Percentiles rank a stretch among this genome's conserved stretches.
Conservation (phyloP, 2,113 vertebrate genomes). For the Hymenochirus boettgeri region DNA sequence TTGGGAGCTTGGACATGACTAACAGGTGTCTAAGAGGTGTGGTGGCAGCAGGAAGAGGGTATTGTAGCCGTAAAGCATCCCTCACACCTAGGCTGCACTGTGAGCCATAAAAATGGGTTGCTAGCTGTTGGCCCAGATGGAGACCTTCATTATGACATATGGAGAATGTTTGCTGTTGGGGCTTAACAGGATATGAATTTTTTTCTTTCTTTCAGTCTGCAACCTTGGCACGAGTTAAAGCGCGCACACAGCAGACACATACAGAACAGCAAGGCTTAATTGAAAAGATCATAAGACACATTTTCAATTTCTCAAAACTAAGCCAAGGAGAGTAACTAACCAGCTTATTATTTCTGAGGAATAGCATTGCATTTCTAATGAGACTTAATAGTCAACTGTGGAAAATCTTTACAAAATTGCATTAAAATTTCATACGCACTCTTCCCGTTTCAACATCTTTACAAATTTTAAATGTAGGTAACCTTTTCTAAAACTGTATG, state of each 20-base stretch:
- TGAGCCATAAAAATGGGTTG: conserved; percentile 9
- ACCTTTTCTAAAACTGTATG: too few relatives aligned
- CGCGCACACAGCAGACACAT: conserved; percentile 15
- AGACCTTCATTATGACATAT: conserved; percentile 44
- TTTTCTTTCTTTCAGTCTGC: conserved; percentile 39
- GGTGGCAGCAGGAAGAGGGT: conserved; percentile 49
- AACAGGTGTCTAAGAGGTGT: conserved; percentile 62
- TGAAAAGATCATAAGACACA: conserved; percentile 30
- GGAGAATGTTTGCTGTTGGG: conserved; percentile 50
- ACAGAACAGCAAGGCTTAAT: conserved; percentile 29
- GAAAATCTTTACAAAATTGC: too few relatives aligned
- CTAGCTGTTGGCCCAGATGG: conserved; percentile 53
- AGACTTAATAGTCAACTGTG: too few relatives aligned
- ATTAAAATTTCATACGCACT: too few relatives aligned
- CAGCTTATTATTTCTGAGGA: too few relatives aligned
- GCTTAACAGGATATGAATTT: conserved; percentile 44
- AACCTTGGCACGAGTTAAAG: conserved; percentile 29
- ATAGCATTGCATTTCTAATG: too few relatives aligned
- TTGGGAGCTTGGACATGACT: conserved; percentile 57
- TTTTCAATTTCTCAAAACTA: conserved; percentile 6
- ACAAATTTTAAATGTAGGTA: too few relatives aligned
- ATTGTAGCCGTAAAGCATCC: conserved; percentile 31
- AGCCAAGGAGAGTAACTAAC: background rate
- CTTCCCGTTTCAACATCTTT: too few relatives aligned
- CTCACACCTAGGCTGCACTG: conserved; percentile 14